Evolutionary conservation across 2,797 vertebrate genomes (phyloP), one percentile per base, ranked within the genome.

Genomic region (Hippoglossus hippoglossus): DNA sequence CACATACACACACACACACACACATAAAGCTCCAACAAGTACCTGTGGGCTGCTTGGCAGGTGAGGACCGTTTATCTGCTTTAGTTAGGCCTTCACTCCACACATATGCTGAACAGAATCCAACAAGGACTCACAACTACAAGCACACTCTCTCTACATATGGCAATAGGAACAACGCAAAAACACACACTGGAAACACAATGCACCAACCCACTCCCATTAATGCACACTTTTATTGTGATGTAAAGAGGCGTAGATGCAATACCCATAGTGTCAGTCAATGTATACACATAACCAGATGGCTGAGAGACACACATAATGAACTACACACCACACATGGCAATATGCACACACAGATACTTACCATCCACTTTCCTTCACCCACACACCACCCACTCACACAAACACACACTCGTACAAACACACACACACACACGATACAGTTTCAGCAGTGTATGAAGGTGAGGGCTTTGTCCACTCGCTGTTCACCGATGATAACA

Each of bases 401-500:
- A 0, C 41, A 49, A 60, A 44, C 36, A 60, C 53, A 3, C 36
- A 39, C 36, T 4, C 62, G 18, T 28, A 0, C 41, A 49, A 60
- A 44, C 36, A 60, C 53, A 4, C 28, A 44, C 36, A 10, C 9
- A 3, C 28, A 31, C 34, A 36, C 9, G 12, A 39, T 34, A 9
- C 34, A 2, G 68, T 64, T 84, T 78, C 61, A 70, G 75, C 73
- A 71, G 82, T 64, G 56, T 88, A 58, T 76, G 64, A 69, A 71
- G 79, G 34, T 26, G 13, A 71, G 60, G 49, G 74, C 66, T 70
- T 70, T 69, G 75, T 79, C 79, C 12, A 36, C 52, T 64, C n/a
- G 49, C 89, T 90, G 89, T 64, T 87, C 54, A 50, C 59, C 34
- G 25, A 69, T 47, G 89, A 92, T 89, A 91, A 91, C 91, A 90